These are phyloP conservation scores for Zaprionus bogoriensis DNA, from an alignment of 2,888 invertebrate species.

Conservation along the genomic window DNA sequence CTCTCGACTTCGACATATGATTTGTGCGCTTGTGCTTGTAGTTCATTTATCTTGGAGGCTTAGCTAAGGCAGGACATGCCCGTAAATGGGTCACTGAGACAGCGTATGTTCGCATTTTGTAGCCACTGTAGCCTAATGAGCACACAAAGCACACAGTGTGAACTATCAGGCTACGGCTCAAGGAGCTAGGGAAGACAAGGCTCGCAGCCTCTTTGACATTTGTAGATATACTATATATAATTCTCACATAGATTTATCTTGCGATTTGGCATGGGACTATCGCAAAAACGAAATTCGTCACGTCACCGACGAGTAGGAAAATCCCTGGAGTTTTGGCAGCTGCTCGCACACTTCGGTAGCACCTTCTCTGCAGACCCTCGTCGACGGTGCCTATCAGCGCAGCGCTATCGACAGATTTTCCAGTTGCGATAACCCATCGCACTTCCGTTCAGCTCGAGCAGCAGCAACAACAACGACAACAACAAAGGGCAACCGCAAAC, in stretches of 20 bases:
- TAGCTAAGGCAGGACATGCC: conserved; percentile 5
- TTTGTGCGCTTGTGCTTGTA: conserved; percentile 75
- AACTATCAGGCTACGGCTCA: not conserved
- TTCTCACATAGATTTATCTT: conserved; percentile 39
- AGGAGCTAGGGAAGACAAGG: conserved; percentile 1
- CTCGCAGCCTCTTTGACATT: conserved; percentile 35
- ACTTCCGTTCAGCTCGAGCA: conserved; percentile 48
- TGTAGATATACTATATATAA: conserved; percentile 32
- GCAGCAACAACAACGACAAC: conserved; percentile 24
- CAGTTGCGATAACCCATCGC: conserved; percentile 46
- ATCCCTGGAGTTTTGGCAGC: conserved; percentile 50
- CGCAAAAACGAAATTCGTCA: conserved; percentile 27
- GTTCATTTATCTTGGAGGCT: conserved; percentile 63
- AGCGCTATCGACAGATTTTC: conserved; percentile 46
- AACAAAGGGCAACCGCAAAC: conserved; percentile 51
- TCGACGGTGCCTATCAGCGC: conserved; percentile 25
- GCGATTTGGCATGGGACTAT: conserved; percentile 22
- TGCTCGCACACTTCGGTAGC: conserved; percentile 46
- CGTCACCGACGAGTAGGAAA: not conserved
- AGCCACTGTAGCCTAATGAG: conserved; percentile 22
- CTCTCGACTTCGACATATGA: conserved; percentile 47
- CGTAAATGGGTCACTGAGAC: conserved; percentile 59
- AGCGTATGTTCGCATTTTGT: conserved; percentile 26
- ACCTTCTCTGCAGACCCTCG: conserved; percentile 30
- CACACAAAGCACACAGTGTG: conserved; percentile 4